A percentile compares a stretch with the other conserved stretches of the same genome.
phyloP scores from a whole-genome alignment of 2,113 vertebrate species.

The Stigmatopora argus region DNA sequence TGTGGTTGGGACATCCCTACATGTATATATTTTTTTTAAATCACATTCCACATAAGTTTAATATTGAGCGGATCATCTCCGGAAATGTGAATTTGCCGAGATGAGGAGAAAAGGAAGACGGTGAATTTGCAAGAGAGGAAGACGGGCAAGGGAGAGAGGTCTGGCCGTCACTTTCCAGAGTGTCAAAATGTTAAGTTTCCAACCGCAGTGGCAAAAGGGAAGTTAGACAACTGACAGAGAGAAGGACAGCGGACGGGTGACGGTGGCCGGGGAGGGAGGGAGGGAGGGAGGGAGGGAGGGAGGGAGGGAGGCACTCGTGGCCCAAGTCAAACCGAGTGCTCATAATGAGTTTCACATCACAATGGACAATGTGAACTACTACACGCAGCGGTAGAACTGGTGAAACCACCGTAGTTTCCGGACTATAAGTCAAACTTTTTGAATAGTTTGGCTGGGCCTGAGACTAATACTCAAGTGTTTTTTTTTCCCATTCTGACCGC shows the following conservation, averaged over 20 bases:
- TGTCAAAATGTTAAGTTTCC: slow-evolving; percentile 80
- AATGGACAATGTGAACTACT: too few species aligned
- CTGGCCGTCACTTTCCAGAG: slow-evolving; percentile 74
- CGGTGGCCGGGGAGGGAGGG: neutral
- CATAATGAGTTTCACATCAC: neutral
- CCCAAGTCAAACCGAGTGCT: slow-evolving; percentile 14
- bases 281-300: too few species aligned
- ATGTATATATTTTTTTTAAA: too few species aligned
- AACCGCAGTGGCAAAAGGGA: slow-evolving; percentile 77
- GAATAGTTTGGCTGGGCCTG: too few species aligned
- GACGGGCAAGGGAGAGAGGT: slow-evolving; percentile 35
- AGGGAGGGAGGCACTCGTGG: neutral
- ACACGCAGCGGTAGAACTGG: too few species aligned
- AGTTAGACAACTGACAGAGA: slow-evolving; percentile 68
- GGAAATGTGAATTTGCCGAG: neutral
- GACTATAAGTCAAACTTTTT: too few species aligned
- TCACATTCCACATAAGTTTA: too few species aligned
- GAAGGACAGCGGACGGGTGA: slow-evolving; percentile 32
- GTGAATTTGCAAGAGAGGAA: slow-evolving; percentile 63
- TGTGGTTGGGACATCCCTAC: too few species aligned
- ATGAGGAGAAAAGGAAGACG: slow-evolving; percentile 47
- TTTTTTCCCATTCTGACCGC: too few species aligned
- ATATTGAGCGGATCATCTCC: neutral
- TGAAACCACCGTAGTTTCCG: too few species aligned
- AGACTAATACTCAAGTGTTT: too few species aligned